Evolutionary conservation across 1,140 invertebrate genomes (phyloP).

Genomic region (Neodiprion pinetum): DNA sequence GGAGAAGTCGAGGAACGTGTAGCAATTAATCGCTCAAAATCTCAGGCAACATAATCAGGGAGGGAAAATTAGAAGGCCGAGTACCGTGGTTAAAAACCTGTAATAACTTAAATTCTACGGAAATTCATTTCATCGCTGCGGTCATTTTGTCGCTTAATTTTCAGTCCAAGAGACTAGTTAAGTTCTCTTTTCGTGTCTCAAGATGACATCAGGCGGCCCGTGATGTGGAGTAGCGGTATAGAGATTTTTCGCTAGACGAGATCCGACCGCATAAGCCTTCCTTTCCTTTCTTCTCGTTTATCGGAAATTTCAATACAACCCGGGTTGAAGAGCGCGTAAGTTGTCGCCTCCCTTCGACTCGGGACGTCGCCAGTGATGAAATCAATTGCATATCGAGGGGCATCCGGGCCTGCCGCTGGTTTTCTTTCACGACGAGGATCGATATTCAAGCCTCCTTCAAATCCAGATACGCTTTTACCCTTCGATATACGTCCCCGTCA

Average conservation of each 20-base stretch:
- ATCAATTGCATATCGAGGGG: constrained; percentile 9
- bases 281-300: background rate
- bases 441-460: constrained; percentile 11
- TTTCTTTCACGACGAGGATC: constrained; percentile 5
- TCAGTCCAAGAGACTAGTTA: too few relatives aligned
- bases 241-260: background rate
- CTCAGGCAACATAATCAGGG: too few relatives aligned
- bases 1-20: too few relatives aligned
- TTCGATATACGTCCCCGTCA: background rate
- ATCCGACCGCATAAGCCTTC: background rate
- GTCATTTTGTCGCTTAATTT: too few relatives aligned
- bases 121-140: too few relatives aligned
- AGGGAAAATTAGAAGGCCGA: too few relatives aligned
- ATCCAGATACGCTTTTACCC: background rate
- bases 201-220: background rate
- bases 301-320: background rate
- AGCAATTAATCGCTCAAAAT: too few relatives aligned
- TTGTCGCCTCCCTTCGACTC: background rate
- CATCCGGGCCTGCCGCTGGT: background rate
- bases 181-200: too few relatives aligned
- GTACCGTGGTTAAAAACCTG: too few relatives aligned
- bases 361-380: background rate
- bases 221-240: background rate
- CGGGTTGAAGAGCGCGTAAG: background rate
- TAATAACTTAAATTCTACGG: too few relatives aligned